These are phyloP conservation scores for Allobates femoralis DNA, from an alignment of 2,797 vertebrate genomes.

Conservation along the genomic window DNA sequence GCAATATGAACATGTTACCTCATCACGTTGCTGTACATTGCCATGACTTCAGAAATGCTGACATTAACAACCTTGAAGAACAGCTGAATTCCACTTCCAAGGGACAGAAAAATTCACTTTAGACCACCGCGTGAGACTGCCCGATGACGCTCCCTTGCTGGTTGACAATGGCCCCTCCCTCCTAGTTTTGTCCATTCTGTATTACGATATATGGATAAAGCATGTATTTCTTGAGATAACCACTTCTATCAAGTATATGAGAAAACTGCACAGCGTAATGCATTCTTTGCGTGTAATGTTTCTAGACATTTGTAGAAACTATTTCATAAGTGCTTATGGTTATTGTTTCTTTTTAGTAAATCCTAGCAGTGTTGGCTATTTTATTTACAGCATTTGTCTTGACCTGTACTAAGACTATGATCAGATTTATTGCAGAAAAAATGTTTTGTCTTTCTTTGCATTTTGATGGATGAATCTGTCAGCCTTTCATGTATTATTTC, in stretches of 20 bases:
- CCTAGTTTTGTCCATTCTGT: too few relatives aligned
- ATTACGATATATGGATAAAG: background rate
- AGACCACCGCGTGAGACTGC: too few relatives aligned
- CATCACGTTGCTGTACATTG: too few relatives aligned
- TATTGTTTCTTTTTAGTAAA: background rate
- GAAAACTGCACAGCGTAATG: too few relatives aligned
- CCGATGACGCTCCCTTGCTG: too few relatives aligned
- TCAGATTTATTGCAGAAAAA: background rate
- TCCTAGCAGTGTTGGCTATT: conserved; percentile 23
- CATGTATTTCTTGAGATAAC: background rate
- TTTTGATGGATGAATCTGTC: conserved; percentile 37
- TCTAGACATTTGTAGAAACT: conserved; percentile 10
- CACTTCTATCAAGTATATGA: too few relatives aligned
- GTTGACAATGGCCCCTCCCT: too few relatives aligned
- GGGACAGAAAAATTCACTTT: too few relatives aligned
- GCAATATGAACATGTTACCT: too few relatives aligned
- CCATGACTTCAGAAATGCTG: too few relatives aligned
- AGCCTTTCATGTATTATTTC: conserved; percentile 15
- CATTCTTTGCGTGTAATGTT: background rate
- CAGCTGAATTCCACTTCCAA: too few relatives aligned
- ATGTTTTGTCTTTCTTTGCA: conserved; percentile 36
- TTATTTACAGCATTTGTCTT: conserved; percentile 3
- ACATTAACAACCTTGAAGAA: too few relatives aligned
- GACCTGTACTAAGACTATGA: conserved; percentile 11
- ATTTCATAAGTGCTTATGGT: background rate